Percentiles rank a stretch among this genome's conserved stretches.
phyloP scores from a whole-genome alignment of 2,888 invertebrate genomes.

The Aporophyla lueneburgensis region DNA sequence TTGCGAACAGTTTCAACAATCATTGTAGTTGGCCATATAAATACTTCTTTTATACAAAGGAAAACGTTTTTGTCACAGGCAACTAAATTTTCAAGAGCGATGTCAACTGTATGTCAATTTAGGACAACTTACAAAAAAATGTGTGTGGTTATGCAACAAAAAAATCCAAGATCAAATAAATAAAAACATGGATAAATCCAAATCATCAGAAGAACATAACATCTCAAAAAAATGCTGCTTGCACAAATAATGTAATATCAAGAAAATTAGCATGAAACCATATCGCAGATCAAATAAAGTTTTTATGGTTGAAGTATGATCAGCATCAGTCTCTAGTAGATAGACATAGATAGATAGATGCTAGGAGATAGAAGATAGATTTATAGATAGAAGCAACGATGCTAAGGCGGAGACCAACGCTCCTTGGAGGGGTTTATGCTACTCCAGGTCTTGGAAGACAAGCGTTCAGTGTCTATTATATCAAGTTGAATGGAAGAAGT shows the following conservation, averaged over 20 bases:
- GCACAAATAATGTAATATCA: conserved; percentile 30
- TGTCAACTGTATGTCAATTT: conserved; percentile 8
- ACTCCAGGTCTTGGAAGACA: conserved; percentile 10
- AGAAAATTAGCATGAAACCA: conserved; percentile 81
- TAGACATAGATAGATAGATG: conserved; percentile 26
- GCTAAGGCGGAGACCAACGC: conserved; percentile 15
- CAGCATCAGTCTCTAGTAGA: conserved; percentile 38
- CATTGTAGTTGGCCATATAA: not conserved
- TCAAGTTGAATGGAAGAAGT: conserved; percentile 20
- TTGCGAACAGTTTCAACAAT: not conserved
- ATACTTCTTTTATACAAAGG: not conserved
- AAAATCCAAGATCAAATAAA: not conserved
- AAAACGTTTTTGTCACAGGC: conserved; percentile 5
- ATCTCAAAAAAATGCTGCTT: conserved; percentile 42
- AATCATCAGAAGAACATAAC: conserved; percentile 32
- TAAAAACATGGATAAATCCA: conserved; percentile 35
- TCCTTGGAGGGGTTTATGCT: not conserved
- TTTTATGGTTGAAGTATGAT: conserved; percentile 84
- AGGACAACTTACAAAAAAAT: not conserved
- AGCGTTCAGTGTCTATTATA: conserved; percentile 4
- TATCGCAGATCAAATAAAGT: conserved; percentile 85
- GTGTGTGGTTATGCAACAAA: conserved; percentile 6
- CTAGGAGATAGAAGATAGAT: conserved; percentile 27
- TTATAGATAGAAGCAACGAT: conserved; percentile 18
- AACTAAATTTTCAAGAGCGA: not conserved